phyloP scores from a whole-genome alignment of 2,888 invertebrate genomes.

The Pristionchus exspectatus region DNA sequence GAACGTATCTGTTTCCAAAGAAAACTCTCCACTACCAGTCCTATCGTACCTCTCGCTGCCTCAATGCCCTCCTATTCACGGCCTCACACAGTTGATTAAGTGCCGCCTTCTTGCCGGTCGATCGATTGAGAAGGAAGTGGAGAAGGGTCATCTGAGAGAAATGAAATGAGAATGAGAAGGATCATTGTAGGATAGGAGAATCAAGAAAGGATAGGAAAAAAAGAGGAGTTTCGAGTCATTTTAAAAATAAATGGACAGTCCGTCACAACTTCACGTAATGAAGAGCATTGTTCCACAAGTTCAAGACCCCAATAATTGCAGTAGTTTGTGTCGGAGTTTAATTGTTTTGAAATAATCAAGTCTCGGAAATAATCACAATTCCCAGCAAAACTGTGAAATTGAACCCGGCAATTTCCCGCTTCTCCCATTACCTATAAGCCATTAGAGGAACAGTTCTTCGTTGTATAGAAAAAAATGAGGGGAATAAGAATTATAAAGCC shows the following conservation, averaged over 20 bases:
- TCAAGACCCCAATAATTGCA: not conserved
- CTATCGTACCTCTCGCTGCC: constrained; percentile 37
- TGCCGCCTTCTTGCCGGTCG: constrained; percentile 26
- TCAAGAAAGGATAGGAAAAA: no score
- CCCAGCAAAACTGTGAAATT: no score
- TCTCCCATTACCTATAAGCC: no score
- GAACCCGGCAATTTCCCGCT: no score
- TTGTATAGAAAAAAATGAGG: not conserved
- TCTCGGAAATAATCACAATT: no score
- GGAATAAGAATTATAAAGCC: not conserved
- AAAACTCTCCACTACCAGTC: not conserved
- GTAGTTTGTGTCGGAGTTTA: not conserved
- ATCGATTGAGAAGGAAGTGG: constrained; percentile 51
- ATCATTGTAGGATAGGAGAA: no score
- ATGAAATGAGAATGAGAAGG: no score
- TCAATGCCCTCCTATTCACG: constrained; percentile 2
- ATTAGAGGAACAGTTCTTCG: not conserved
- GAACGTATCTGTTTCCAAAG: not conserved
- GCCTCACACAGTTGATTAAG: constrained; percentile 32
- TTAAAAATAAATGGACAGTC: no score
- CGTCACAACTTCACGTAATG: no score
- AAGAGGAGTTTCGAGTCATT: no score
- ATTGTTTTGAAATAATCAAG: no score
- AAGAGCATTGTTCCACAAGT: no score
- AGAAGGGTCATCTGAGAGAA: constrained; percentile 30